These are phyloP conservation scores for Pterostichus madidus DNA, from an alignment of 2,888 invertebrate genomes.

Conservation along the genomic window DNA sequence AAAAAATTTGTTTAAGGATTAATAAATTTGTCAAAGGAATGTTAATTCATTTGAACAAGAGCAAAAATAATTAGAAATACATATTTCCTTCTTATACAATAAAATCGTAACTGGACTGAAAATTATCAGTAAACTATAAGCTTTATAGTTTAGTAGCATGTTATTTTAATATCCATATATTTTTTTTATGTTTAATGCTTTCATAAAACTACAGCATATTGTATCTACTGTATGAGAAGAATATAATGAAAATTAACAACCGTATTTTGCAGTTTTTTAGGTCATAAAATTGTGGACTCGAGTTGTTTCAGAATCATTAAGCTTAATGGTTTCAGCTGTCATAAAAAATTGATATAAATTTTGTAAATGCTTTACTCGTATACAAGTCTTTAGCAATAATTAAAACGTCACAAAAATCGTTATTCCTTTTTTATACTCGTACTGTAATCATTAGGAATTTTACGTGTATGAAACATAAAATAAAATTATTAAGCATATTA, in stretches of 20 bases:
- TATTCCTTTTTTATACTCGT: too few relatives aligned
- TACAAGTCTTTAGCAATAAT: not conserved
- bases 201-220: not conserved
- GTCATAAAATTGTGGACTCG: not conserved
- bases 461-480: not conserved
- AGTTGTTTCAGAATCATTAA: constrained; percentile 5
- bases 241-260: constrained; percentile 10
- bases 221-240: not conserved
- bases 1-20: too few relatives aligned
- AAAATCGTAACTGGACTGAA: too few relatives aligned
- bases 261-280: not conserved
- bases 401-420: too few relatives aligned
- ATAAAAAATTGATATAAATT: constrained; percentile 13
- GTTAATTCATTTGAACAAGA: too few relatives aligned
- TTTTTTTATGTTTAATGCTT: too few relatives aligned
- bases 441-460: not conserved
- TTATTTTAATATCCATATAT: too few relatives aligned
- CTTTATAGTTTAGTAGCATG: too few relatives aligned
- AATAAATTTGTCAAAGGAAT: too few relatives aligned
- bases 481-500: constrained; percentile 13
- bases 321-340: not conserved
- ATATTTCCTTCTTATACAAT: too few relatives aligned
- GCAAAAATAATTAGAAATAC: too few relatives aligned
- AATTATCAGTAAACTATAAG: too few relatives aligned
- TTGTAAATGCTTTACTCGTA: not conserved